Conservation (phyloP, 1,140 invertebrate species). For the Drosophila melanica region DNA sequence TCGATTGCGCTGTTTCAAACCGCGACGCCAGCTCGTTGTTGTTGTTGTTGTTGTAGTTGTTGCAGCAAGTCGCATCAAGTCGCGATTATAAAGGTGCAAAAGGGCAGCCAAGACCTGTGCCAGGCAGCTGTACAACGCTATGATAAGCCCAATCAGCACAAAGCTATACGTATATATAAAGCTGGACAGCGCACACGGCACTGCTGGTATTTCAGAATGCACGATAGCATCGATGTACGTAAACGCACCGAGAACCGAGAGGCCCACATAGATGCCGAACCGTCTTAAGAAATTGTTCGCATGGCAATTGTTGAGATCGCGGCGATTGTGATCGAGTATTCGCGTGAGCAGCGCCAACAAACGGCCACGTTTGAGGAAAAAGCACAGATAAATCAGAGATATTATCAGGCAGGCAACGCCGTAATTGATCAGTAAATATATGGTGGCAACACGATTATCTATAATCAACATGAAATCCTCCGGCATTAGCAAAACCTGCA, state of each 20-base stretch:
- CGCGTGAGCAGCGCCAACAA: constrained; percentile 26
- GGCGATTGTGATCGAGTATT: constrained; percentile 41
- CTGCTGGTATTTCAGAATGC: background rate
- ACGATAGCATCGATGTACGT: background rate
- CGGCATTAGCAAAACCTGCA: background rate
- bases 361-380: constrained; percentile 36
- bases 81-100: constrained; percentile 45
- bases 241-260: constrained; percentile 2
- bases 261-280: constrained; percentile 23
- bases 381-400: constrained; percentile 47
- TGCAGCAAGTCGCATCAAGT: constrained; percentile 14
- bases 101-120: constrained; percentile 40
- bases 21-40: constrained; percentile 9
- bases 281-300: constrained; percentile 13
- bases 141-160: constrained; percentile 46
- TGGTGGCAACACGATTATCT: constrained; percentile 49
- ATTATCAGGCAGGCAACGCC: constrained; percentile 49
- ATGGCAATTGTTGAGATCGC: constrained; percentile 22
- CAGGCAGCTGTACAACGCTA: constrained; percentile 51
- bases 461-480: constrained; percentile 1
- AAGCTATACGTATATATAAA: constrained; percentile 33
- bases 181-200: constrained; percentile 7
- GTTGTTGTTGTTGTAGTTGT: background rate
- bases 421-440: constrained; percentile 40
- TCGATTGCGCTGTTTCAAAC: constrained; percentile 40